Base-by-base conservation (phyloP, 1,140 invertebrate genomes). In the Drosophila burlai region DNA sequence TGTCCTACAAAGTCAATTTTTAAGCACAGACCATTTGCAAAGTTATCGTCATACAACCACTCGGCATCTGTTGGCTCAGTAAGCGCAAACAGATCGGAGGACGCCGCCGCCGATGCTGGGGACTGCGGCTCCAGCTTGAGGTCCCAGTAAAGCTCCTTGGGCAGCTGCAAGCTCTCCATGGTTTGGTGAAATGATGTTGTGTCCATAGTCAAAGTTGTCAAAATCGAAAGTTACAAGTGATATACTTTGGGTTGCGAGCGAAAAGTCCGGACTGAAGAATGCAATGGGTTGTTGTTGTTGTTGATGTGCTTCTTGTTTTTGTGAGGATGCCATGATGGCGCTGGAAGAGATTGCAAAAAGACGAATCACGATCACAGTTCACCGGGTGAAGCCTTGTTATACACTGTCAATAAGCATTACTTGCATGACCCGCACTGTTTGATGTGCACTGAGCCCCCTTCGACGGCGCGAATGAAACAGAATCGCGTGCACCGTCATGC, bases 241-340 rank as follows among this genome's bases (percentile, higher is more conserved):
- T 49, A 36, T 36, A 73, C 50, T 34, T 54, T 46, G 36, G 34
- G 24, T 47, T 72, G 43, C 77, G 52, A 62, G 59, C 62, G 60
- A 83, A 62, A 76, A 87, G 58, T 82, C 83, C 65, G 87, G 76
- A 89, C 67, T 69, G 60, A 80, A 80, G 50, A 75, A 86, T 77
- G 78, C 55, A 59, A 78, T 75, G 72, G 24, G 24, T 24, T 81
- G 63, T 87, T 72, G 62, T 81, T 40, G 54, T 55, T 79, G 74
- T 81, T 75, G 50, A 49, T 76, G 67, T 69, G 69, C 38, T 74
- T 52, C 60, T 79, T 63, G 76, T 86, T 83, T 75, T 81, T 83
- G 81, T 91, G 63, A 65, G 76, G 83, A 81, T 80, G 91, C 91
- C 91, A 92, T 92, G 89, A 52, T 89, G 91, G 91, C 91, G 65